Base-by-base conservation (phyloP, 2,797 vertebrate genomes). In the Tachyglossus aculeatus region DNA sequence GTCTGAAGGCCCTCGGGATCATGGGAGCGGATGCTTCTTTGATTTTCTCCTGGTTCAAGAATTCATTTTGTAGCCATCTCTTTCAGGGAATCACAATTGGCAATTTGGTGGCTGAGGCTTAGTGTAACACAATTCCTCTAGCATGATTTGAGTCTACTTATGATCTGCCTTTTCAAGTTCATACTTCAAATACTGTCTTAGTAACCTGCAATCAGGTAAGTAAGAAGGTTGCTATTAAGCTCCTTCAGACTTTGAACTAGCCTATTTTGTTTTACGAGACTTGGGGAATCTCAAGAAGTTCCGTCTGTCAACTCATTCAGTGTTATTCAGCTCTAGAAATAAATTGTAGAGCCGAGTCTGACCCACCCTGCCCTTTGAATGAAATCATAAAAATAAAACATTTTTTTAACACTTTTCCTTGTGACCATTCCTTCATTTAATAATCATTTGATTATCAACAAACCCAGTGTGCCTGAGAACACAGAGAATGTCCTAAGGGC, bases 231-330 rank as follows among this genome's bases (percentile, higher is more conserved):
- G 40, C 41, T 81, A 56, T 84, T 84, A 86, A 80, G 43, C 27
- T 75, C 40, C 53, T 57, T 22, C 52, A 33, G 36, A 7, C 48
- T 90, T 88, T 92, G 70, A 89, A 88, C 67, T 78, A 51, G 2
- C 59, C 72, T 77, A 29, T 83, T 86, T 50, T 56, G 31, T 78
- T 82, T 89, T 84, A 83, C 25, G 16, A 83, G 59, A 41, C 25
- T 70, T 67, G 51, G 38, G 53, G 82, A 16, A 55, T 1, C 1
- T 59, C 63, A 22, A 81, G 74, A 40, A 22, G 9, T 74, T 63
- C n/a, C 56, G 40, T 53, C 44, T 68, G 22, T 51, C 45, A 56
- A 43, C 37, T 45, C 40, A 57, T 16, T 58, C 33, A 57, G 63
- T 10, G 32, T 52, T 47, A 6, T 21, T 56, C 24, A 67, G 43